Percentiles rank a stretch among this genome's conserved stretches.
Conservation (phyloP, 2,113 vertebrate species). For the Zeus faber region DNA sequence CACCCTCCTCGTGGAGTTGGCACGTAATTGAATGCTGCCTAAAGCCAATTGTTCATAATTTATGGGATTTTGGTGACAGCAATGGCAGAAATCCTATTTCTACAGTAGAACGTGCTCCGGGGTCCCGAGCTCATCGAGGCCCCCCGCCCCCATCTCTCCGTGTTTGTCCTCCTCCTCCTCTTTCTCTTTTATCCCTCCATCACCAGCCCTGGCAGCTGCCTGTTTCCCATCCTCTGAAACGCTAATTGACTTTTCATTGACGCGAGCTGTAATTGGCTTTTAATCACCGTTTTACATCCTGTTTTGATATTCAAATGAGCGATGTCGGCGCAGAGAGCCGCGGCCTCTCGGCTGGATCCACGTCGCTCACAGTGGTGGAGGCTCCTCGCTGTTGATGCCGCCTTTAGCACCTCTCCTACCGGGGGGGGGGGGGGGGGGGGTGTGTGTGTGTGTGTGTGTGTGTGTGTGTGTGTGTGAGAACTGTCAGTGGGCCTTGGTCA, state of each 20-base stretch:
- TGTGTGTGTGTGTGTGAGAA: conserved; percentile 6
- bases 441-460: conserved; percentile 12
- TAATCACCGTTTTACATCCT: conserved; percentile 73
- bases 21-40: conserved; percentile 60
- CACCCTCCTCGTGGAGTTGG: conserved; percentile 20
- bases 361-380: conserved; percentile 28
- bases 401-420: conserved; percentile 34
- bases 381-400: conserved; percentile 28
- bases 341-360: conserved; percentile 29
- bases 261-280: conserved; percentile 65
- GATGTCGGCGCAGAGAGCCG: conserved; percentile 46
- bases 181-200: conserved; percentile 10
- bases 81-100: conserved; percentile 33
- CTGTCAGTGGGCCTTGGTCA: too few species aligned
- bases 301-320: conserved; percentile 76
- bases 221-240: conserved; percentile 42
- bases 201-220: conserved; percentile 20
- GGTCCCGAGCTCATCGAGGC: neutral
- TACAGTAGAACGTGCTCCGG: conserved; percentile 14
- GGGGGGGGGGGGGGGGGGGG: neutral
- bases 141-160: conserved; percentile 6
- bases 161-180: conserved; percentile 20
- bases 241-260: conserved; percentile 67
- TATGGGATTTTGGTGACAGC: conserved; percentile 42
- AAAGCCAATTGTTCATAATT: conserved; percentile 62